These are phyloP conservation scores for Melanotaenia parkinsoni DNA, from an alignment of 2,797 vertebrate genomes.

Conservation along the genomic window DNA sequence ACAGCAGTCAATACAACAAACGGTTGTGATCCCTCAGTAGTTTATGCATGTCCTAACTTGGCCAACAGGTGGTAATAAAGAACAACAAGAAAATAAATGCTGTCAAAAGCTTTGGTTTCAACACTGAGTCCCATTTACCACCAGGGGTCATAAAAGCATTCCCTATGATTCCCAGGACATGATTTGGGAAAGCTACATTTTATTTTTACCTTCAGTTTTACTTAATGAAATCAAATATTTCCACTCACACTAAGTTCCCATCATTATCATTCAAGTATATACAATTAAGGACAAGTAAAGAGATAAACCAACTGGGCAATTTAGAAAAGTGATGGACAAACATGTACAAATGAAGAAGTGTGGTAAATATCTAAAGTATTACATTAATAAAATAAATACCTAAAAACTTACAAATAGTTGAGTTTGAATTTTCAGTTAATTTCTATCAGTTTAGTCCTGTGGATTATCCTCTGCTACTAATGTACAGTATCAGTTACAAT, in stretches of 20 bases:
- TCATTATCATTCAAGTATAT: neutral
- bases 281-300: neutral
- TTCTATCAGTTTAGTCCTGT: slow-evolving; percentile 2
- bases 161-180: neutral
- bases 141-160: slow-evolving; percentile 15
- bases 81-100: slow-evolving; percentile 19
- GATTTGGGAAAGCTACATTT: slow-evolving; percentile 1
- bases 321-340: neutral
- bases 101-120: neutral
- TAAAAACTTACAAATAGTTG: no score
- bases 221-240: neutral
- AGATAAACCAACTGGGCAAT: neutral
- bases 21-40: neutral
- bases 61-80: slow-evolving; percentile 63
- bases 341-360: no score
- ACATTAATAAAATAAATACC: no score
- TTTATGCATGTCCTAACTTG: neutral
- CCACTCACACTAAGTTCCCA: neutral
- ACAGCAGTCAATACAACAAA: neutral
- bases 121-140: slow-evolving; percentile 23
- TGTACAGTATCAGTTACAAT: slow-evolving; percentile 18
- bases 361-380: neutral
- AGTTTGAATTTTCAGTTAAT: neutral
- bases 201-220: neutral
- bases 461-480: neutral